Conservation (phyloP, 2,888 invertebrate species). For the Spialia ferax region DNA sequence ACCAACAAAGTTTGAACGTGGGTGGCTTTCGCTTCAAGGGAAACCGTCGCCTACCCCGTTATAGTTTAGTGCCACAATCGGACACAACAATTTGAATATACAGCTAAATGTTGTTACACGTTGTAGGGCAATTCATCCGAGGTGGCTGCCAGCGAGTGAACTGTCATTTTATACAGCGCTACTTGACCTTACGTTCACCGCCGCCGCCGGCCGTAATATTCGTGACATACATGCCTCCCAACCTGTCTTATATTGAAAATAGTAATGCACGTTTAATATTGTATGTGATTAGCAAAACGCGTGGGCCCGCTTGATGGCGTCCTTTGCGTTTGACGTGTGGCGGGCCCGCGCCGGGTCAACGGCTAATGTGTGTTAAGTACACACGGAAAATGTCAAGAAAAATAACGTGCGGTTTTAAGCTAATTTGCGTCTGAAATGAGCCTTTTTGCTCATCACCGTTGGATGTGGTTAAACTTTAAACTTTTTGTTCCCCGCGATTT, state of each 20-base stretch:
- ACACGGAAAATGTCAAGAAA: neutral
- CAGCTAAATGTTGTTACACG: constrained; percentile 1
- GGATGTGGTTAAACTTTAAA: too few relatives aligned
- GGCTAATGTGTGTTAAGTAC: neutral
- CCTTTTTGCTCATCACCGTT: too few relatives aligned
- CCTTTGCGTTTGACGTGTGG: constrained; percentile 6
- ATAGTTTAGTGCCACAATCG: constrained; percentile 13
- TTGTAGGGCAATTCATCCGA: constrained; percentile 43
- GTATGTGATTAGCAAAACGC: constrained; percentile 19
- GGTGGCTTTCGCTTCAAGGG: neutral
- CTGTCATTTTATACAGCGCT: constrained; percentile 57
- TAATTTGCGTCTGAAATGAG: neutral
- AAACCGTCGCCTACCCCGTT: neutral
- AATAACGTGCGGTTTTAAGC: neutral
- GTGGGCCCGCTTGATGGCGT: constrained; percentile 19
- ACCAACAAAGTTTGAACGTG: constrained; percentile 28
- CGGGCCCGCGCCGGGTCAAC: neutral
- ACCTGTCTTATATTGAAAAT: constrained; percentile 41
- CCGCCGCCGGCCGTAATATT: constrained; percentile 45
- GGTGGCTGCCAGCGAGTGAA: constrained; percentile 63
- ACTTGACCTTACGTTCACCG: constrained; percentile 73
- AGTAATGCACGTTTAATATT: constrained; percentile 33
- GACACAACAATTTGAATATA: constrained; percentile 7
- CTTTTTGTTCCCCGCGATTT: too few relatives aligned
- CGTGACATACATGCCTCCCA: constrained; percentile 37